Base-by-base conservation (phyloP, 2,888 invertebrate genomes). In the Erebia epiphron region DNA sequence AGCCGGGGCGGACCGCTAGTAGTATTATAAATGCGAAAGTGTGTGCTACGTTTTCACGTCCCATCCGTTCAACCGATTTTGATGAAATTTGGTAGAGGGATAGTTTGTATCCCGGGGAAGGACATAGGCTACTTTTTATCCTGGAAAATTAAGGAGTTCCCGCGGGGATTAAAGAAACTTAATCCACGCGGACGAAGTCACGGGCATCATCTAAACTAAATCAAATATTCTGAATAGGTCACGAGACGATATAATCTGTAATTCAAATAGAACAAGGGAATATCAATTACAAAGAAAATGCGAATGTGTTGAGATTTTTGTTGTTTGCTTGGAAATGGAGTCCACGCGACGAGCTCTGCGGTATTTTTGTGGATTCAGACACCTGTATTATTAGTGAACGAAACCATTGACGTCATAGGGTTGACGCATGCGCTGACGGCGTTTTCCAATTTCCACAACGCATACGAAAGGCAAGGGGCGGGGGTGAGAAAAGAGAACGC, bases 381-480 rank as follows among this genome's bases (percentile, higher is more conserved):
- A 89, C 90, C 90, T 91, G 90, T 91, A 87, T 86, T 91, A 87
- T 86, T 88, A 87, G 86, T 91, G 91, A 92, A 91, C 86, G 91
- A 85, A 89, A 78, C 86, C 89, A 92, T 92, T 92, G 92, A 92
- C 92, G 92, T 92, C 92, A 92, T 86, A 84, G 83, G 80, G 77
- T 79, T 85, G 81, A 86, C 89, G 90, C 81, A 74, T 84, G 91
- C 92, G 91, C 62, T 62, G 4, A 9, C 21, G 21, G 18, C 79
- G 64, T 41, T 80, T 41, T 14, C 81, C 69, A 82, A 62, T 80
- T 41, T 14, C 81, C 69, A 82, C 64, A 81, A 80, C 81, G 84
- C 81, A 78, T 75, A 74, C 75, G 57, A 69, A 68, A 69, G 66
- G 69, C 75, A 67, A 54, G 72, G 64, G 73, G 70, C 57, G 18